Evolutionary conservation across 2,888 invertebrate species (phyloP).

Genomic region (Coelogynopora nodosa): DNA sequence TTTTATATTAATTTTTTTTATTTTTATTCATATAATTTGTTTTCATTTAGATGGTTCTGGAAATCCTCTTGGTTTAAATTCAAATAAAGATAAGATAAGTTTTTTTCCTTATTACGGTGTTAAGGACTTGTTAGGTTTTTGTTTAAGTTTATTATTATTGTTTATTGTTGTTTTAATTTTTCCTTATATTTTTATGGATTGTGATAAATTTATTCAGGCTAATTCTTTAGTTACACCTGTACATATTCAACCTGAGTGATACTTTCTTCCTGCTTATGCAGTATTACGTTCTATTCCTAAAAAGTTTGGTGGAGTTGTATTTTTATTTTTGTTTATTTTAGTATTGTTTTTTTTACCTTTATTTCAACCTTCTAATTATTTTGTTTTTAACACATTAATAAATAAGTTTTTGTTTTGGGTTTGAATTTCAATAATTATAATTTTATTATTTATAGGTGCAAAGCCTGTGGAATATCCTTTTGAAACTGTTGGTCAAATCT

Average conservation of each 20-base stretch:
- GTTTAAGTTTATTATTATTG: conserved; percentile 65
- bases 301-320: conserved; percentile 74
- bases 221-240: conserved; percentile 70
- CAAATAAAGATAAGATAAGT: conserved; percentile 24
- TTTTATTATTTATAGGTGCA: conserved; percentile 73
- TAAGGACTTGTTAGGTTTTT: conserved; percentile 64
- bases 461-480: conserved; percentile 65
- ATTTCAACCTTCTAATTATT: conserved; percentile 65
- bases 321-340: conserved; percentile 68
- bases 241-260: conserved; percentile 80
- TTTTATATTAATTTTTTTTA: conserved; percentile 22
- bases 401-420: conserved; percentile 64
- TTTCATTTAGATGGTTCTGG: conserved; percentile 23
- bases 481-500: conserved; percentile 16
- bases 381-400: conserved; percentile 49
- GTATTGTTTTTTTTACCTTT: conserved; percentile 68
- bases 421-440: conserved; percentile 65
- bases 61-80: conserved; percentile 23
- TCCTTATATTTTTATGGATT: conserved; percentile 69
- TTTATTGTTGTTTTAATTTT: conserved; percentile 64
- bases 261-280: conserved; percentile 77
- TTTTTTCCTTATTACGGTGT: conserved; percentile 46
- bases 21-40: background rate
- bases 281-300: conserved; percentile 76
- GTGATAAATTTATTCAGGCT: conserved; percentile 73